phyloP scores from a whole-genome alignment of 2,113 vertebrate species.

The Alouatta palliata region DNA sequence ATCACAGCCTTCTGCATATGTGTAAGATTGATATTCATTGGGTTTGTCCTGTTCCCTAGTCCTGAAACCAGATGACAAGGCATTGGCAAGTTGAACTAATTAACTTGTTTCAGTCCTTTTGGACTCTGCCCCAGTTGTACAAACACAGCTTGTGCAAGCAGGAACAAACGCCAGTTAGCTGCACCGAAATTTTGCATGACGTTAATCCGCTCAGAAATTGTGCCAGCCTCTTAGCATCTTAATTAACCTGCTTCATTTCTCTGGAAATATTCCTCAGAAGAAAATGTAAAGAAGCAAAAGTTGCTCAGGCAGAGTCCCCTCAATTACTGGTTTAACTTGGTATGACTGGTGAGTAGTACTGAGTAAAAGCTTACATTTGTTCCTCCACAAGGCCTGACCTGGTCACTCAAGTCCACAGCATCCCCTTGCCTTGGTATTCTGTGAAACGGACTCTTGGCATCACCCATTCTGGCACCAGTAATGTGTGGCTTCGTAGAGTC shows the following conservation, averaged over 20 bases:
- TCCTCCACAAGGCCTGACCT: not conserved
- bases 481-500: not conserved
- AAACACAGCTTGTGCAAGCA: constrained; percentile 54
- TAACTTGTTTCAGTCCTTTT: constrained; percentile 64
- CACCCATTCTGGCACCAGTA: not conserved
- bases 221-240: constrained; percentile 61
- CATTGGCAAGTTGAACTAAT: constrained; percentile 58
- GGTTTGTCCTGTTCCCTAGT: not conserved
- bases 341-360: not conserved
- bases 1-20: constrained; percentile 6
- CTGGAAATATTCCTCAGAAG: not conserved
- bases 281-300: constrained; percentile 42
- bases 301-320: not conserved
- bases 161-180: constrained; percentile 58
- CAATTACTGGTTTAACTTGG: not conserved
- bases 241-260: constrained; percentile 59
- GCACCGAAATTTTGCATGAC: constrained; percentile 13
- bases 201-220: constrained; percentile 53
- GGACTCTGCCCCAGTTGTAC: constrained; percentile 53
- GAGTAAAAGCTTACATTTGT: not conserved
- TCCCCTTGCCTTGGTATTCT: not conserved
- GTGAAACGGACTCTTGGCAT: not conserved
- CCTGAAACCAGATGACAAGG: constrained; percentile 48
- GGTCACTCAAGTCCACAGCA: not conserved
- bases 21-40: constrained; percentile 23